A percentile compares a stretch with the other conserved stretches of the same genome.
Evolutionary conservation across 1,140 invertebrate species (phyloP).

Genomic region (Drosophila bifasciata): DNA sequence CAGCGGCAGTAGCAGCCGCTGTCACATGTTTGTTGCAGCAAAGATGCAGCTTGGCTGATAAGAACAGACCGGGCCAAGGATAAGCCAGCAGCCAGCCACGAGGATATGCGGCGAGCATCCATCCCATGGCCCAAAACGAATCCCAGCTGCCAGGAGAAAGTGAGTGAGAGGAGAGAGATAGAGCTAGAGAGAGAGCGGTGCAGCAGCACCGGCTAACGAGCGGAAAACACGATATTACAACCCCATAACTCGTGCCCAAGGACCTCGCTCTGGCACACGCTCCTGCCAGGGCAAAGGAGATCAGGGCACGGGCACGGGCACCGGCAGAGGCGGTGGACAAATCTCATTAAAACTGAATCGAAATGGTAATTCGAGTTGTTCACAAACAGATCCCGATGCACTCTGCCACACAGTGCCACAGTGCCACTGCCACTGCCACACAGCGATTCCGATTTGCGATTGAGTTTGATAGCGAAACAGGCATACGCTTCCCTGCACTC

Average conservation of each 20-base stretch:
- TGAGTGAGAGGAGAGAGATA: slow-evolving; percentile 4
- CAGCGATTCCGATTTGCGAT: slow-evolving; percentile 63
- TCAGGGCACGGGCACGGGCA: background rate
- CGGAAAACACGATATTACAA: slow-evolving; percentile 75
- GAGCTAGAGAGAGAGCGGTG: background rate
- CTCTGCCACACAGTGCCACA: slow-evolving; percentile 5
- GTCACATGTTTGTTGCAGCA: slow-evolving; percentile 44
- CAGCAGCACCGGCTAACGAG: slow-evolving; percentile 56
- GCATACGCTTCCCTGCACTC: background rate
- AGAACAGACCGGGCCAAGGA: slow-evolving; percentile 11
- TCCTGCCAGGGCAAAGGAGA: slow-evolving; percentile 16
- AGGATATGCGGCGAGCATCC: slow-evolving; percentile 1
- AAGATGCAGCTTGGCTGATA: slow-evolving; percentile 47
- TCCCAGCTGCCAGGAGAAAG: slow-evolving; percentile 34
- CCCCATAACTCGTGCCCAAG: slow-evolving; percentile 66
- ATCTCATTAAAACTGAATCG: slow-evolving; percentile 82
- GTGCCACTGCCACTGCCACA: slow-evolving; percentile 7
- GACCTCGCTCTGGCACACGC: slow-evolving; percentile 28
- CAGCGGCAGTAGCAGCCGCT: slow-evolving; percentile 14
- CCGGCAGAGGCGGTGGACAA: slow-evolving; percentile 56
- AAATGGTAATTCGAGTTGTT: slow-evolving; percentile 81
- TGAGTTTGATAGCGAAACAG: slow-evolving; percentile 63
- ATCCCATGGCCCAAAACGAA: slow-evolving; percentile 29
- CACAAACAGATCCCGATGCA: slow-evolving; percentile 70
- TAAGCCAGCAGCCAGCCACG: background rate